These are phyloP conservation scores for Poeciliopsis occidentalis DNA, from an alignment of 2,113 vertebrate species.

Conservation along the genomic window DNA sequence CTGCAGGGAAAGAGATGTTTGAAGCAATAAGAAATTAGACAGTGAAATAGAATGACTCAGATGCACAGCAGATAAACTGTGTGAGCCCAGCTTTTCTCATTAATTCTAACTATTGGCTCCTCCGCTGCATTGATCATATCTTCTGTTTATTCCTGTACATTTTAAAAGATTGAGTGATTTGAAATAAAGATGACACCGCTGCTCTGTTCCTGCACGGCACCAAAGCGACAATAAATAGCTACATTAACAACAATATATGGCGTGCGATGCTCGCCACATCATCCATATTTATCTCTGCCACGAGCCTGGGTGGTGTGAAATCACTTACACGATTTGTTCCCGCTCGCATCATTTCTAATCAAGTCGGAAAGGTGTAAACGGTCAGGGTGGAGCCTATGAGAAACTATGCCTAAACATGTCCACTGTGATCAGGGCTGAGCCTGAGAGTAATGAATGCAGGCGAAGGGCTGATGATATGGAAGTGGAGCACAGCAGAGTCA, in stretches of 20 bases:
- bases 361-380: conserved; percentile 55
- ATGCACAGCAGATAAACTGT: conserved; percentile 76
- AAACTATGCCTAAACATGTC: conserved; percentile 52
- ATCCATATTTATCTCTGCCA: conserved; percentile 28
- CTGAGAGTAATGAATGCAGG: conserved; percentile 49
- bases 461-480: conserved; percentile 39
- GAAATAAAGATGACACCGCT: conserved; percentile 34
- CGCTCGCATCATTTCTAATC: conserved; percentile 45
- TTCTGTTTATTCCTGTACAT: conserved; percentile 71
- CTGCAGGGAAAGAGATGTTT: conserved; percentile 70
- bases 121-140: conserved; percentile 74
- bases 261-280: conserved; percentile 26
- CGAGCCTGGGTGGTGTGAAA: conserved; percentile 38
- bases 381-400: conserved; percentile 40
- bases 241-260: conserved; percentile 29
- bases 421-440: conserved; percentile 48
- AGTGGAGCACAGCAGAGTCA: conserved; percentile 42
- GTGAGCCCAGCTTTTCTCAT: conserved; percentile 67
- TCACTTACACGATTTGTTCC: conserved; percentile 21
- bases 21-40: conserved; percentile 78
- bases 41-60: conserved; percentile 79
- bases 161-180: conserved; percentile 54
- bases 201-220: conserved; percentile 33
- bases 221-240: conserved; percentile 48
- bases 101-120: conserved; percentile 71